phyloP scores from a whole-genome alignment of 2,797 vertebrate species.

The Pteronotus mesoamericanus region DNA sequence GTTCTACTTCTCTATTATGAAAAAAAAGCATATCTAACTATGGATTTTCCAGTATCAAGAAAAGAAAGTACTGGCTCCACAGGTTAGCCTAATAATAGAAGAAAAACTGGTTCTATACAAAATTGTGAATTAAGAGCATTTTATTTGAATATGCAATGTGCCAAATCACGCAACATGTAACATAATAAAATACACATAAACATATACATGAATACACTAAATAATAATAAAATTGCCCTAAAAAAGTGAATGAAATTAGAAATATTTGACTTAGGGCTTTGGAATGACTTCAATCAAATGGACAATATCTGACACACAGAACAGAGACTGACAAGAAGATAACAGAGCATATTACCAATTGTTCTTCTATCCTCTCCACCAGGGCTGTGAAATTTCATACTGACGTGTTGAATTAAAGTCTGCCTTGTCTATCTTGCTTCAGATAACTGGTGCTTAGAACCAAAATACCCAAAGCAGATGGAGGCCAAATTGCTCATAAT shows the following conservation, averaged over 20 bases:
- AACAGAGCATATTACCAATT: not conserved
- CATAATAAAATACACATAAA: not conserved
- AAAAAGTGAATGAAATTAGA: not conserved
- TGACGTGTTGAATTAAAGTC: not conserved
- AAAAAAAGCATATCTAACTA: not conserved
- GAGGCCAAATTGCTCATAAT: not conserved
- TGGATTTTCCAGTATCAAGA: not conserved
- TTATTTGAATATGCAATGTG: not conserved
- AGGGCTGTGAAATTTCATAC: not conserved
- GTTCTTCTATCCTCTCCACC: not conserved
- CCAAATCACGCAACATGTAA: not conserved
- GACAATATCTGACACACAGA: not conserved
- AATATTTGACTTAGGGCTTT: not conserved
- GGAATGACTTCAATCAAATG: not conserved
- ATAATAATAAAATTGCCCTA: not conserved
- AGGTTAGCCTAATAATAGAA: not conserved
- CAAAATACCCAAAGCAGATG: not conserved
- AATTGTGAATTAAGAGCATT: not conserved
- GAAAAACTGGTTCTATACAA: not conserved
- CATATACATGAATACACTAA: not conserved
- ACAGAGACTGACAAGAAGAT: not conserved
- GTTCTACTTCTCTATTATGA: not conserved
- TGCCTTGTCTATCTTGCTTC: not conserved
- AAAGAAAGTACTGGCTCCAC: not conserved
- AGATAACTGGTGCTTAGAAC: constrained; percentile 21